These are phyloP conservation scores for Centrocercus urophasianus DNA, from an alignment of 2,113 vertebrate genomes.

Conservation along the genomic window DNA sequence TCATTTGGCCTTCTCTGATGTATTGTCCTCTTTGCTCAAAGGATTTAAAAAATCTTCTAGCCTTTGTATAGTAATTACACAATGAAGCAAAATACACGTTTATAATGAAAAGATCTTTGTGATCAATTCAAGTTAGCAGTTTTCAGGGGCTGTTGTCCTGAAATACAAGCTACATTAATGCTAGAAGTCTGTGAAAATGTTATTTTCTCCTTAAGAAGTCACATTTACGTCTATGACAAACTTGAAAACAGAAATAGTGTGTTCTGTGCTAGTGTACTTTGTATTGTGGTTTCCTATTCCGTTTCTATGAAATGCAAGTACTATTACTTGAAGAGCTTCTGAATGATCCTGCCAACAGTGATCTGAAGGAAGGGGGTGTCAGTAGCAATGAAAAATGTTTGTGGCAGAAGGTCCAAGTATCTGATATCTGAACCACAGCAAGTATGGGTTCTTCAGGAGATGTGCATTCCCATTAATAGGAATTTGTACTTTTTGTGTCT, in stretches of 20 bases:
- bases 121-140: background rate
- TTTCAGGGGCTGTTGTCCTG: background rate
- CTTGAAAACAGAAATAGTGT: background rate
- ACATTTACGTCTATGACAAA: background rate
- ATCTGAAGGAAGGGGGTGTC: background rate
- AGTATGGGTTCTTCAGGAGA: background rate
- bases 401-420: background rate
- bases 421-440: no score
- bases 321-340: background rate
- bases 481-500: background rate
- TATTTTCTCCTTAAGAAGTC: background rate
- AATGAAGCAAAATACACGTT: background rate
- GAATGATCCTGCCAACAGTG: background rate
- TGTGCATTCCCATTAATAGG: background rate
- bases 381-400: accelerated
- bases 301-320: background rate
- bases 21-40: constrained; percentile 52
- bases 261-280: background rate
- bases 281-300: background rate
- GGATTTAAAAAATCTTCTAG: background rate
- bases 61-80: background rate
- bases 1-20: constrained; percentile 26
- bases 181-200: background rate
- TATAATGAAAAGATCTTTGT: background rate
- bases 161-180: background rate